Evolutionary conservation across 2,113 vertebrate species (phyloP).

Genomic region (Suncus etruscus): DNA sequence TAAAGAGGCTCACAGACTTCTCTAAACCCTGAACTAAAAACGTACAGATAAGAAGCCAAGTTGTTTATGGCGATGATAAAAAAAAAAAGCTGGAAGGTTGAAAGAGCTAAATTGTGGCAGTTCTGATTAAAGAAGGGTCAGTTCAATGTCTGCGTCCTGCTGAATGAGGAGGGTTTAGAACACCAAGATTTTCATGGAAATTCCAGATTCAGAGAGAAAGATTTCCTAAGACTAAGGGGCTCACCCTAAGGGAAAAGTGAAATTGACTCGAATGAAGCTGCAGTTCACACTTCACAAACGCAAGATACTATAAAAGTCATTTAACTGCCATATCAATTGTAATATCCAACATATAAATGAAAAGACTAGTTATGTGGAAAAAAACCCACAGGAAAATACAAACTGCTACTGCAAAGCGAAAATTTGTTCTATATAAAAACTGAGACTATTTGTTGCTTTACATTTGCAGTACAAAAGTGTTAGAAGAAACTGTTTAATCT

Average conservation of each 20-base stretch:
- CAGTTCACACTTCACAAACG: constrained; percentile 8
- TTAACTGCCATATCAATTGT: constrained; percentile 19
- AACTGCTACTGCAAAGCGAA: neutral
- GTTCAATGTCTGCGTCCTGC: neutral
- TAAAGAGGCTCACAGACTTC: neutral
- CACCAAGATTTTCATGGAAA: constrained; percentile 15
- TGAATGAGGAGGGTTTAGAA: neutral
- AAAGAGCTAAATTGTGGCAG: neutral
- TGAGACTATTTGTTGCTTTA: neutral
- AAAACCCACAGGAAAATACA: neutral
- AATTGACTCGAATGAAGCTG: neutral
- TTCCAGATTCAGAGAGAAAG: neutral
- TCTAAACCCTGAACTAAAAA: neutral
- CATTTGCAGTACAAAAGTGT: neutral
- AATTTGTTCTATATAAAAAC: neutral
- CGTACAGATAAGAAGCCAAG: neutral
- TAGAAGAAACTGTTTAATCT: neutral
- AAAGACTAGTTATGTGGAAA: constrained; percentile 17
- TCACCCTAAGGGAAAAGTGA: constrained; percentile 12
- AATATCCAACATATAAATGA: neutral
- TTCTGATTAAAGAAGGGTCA: neutral
- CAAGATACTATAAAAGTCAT: neutral
- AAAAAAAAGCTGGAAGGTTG: neutral
- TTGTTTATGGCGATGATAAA: neutral
- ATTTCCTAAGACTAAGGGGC: neutral